phyloP scores from a whole-genome alignment of 2,113 vertebrate genomes.

The Bagarius yarrelli region DNA sequence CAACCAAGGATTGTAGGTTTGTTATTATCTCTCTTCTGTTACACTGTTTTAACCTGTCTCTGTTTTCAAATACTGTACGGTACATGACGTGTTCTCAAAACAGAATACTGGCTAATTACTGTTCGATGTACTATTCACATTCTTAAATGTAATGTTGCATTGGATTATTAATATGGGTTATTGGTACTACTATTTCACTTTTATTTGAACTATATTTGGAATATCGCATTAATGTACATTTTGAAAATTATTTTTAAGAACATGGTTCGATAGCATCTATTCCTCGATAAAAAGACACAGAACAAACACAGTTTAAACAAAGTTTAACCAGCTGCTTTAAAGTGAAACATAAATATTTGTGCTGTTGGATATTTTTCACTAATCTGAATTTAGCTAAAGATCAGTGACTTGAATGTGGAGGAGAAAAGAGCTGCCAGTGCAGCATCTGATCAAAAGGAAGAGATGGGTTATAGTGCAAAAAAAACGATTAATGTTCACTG shows the following conservation, averaged over 20 bases:
- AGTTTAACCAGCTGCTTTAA: not conserved
- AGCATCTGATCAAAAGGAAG: constrained; percentile 21
- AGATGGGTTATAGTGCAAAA: constrained; percentile 24
- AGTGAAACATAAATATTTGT: constrained; percentile 12
- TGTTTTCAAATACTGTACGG: constrained; percentile 21
- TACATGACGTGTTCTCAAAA: constrained; percentile 17
- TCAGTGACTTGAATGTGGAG: constrained; percentile 18
- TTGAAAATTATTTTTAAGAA: not conserved
- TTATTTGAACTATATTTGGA: not conserved
- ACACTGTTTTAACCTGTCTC: constrained; percentile 41
- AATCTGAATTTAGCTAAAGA: constrained; percentile 17
- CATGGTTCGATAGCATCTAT: not conserved
- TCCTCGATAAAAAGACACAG: no score
- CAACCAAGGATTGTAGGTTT: constrained; percentile 59
- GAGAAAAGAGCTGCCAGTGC: constrained; percentile 16
- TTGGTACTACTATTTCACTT: not conserved
- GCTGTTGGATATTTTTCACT: not conserved
- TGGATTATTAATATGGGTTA: not conserved
- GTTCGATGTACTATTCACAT: constrained; percentile 16
- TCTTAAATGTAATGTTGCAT: not conserved
- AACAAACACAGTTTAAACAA: not conserved
- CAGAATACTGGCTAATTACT: constrained; percentile 44
- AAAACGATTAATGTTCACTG: constrained; percentile 23
- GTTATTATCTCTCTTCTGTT: constrained; percentile 40
- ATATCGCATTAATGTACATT: not conserved